Base-by-base conservation (phyloP, 2,113 vertebrate species). In the Bos javanicus region DNA sequence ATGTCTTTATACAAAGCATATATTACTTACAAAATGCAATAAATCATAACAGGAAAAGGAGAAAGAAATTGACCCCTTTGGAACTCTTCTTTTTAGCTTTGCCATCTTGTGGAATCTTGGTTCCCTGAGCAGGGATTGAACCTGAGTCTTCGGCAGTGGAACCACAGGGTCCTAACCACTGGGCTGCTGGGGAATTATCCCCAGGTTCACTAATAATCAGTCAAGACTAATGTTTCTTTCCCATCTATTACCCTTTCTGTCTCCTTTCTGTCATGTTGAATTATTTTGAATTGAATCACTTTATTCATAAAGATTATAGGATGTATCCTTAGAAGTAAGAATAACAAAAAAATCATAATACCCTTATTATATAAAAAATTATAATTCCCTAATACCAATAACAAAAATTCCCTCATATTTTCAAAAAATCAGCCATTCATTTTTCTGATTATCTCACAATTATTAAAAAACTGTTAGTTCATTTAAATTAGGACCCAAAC, bases 271-370 rank as follows among this genome's bases (percentile, higher is more conserved):
- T 39, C 54, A 39, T n/a, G 39, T 39, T 50, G 13, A 93, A 93
- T 93, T 85, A 80, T 90, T 87, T 89, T 89, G 30, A 96, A 62
- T 88, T 74, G 16, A 91, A 91, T 80, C 57, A 57, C 46, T 92
- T 54, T 95, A 60, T 59, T 83, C 21, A 23, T 54, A 60, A 67
- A 62, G 39, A 81, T 50, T 83, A 59, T 59, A 89, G 36, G 30
- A 36, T 85, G 3, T 11, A 71, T 39, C 62, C 21, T 78, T 62
- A 86, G 39, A 84, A 64, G 28, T 48, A 71, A 93, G 39, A 2
- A 67, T 64, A 74, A 74, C 19, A 23, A 71, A 71, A n/a, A 71
- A 23, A 56, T 15, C 4, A 26, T 12, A 46, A 43, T 16, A 15
- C 13, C 4, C 59, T 83, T 90, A 80, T 36, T 39, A 78, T 23